Base-by-base conservation (phyloP, 1,140 invertebrate genomes). In the Dendrolimus kikuchii region DNA sequence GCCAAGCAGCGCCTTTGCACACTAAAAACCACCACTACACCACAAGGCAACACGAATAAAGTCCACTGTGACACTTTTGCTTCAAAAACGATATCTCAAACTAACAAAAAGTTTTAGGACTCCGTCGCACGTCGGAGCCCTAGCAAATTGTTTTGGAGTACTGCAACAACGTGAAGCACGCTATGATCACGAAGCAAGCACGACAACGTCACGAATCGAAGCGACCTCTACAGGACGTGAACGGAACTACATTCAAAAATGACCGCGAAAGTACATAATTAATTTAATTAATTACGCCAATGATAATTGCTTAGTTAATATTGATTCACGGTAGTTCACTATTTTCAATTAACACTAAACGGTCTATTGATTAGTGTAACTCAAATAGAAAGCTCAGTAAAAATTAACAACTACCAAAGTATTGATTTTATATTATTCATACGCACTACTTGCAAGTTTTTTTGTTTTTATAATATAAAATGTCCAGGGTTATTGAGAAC, bases 121-220 rank as follows among this genome's bases (percentile, higher is more conserved):
- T 66, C 62, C 55, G 53, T 41, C 46, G 68, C 68, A 81, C 55
- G 53, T 41, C 46, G 68, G 70, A 81, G 71, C 62, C 66, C 68
- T 72, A 68, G 60, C 53, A 45, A 55, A 59, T 57, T 76, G 72
- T 78, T 79, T 77, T 78, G 72, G 59, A 74, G 53, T 60, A 74
- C 69, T 76, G 67, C 68, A 71, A 68, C 53, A 51, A 54, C 58
- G 68, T 68, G 81, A 84, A 81, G 71, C 64, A 79, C 69, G 78
- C 67, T 69, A 77, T 60, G 49, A 74, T 68, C 71, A 64, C 67
- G 57, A 62, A 60, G 68, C 78, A 77, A 70, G 74, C 76, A 62
- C 73, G 68, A 57, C 67, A 72, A 73, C 74, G 65, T 76, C 70
- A 71, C 62, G 55, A 44, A 44, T 36, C 10, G 38, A 48, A 57